Base-by-base conservation (phyloP, 2,888 invertebrate genomes). In the Cepaea hortensis region DNA sequence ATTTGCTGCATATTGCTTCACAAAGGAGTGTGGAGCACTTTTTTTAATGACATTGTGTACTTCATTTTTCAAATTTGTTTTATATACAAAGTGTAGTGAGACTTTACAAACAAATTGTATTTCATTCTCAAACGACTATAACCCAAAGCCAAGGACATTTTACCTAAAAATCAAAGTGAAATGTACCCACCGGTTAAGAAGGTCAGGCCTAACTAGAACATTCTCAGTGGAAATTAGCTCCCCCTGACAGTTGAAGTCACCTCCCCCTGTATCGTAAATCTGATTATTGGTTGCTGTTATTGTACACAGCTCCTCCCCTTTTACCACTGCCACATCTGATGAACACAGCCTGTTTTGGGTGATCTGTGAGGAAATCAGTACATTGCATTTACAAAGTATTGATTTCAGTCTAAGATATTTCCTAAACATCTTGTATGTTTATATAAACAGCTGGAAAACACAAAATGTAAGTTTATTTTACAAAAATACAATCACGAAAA, bases 311-410 rank as follows among this genome's bases (percentile, higher is more conserved):
- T 89, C 88, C 13, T 82, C 84, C 55, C 90, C 84, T 73, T 86
- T 88, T 3, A 92, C 83, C 18, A 89, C 89, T 20, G 88, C 87
- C 11, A 90, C 90, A 23, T 76, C 85, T 7, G 87, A 68, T 5
- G 90, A 88, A 81, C 91, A 90, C 15, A 92, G 88, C n/a, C 93
- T 88, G 85, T 92, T 92, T 18, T 88, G 84, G 68, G 85, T 85
- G 0, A 93, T 88, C 93, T 92, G 82, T 18, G 88, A 81, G 7
- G 65, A 13, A 68, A 7, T 68, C 18, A 65, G 9, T 65, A 15
- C 18, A 65, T 18, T 9, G 18, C 35, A 35, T 35, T 35, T 35
- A 35, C 35, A 35, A 55, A 55, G 55, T 55, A 11, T 55, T 55
- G 11, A 55, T 9, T 9, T 55, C 7, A 1, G 0, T 55, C 55